Evolutionary conservation across 2,888 invertebrate species (phyloP).

Genomic region (Spialia ferax): DNA sequence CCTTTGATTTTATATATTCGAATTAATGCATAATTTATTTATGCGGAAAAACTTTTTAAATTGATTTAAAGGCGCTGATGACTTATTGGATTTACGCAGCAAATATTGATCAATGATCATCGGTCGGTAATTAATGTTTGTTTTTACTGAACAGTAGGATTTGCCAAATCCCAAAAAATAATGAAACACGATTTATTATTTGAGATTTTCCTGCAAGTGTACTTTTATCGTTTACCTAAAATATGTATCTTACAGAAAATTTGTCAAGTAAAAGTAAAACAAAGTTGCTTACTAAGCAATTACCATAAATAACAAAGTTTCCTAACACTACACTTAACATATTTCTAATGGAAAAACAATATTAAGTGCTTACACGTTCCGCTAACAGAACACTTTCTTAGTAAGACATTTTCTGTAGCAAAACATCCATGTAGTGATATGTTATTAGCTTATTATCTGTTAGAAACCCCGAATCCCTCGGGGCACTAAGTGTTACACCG

Average conservation of each 20-base stretch:
- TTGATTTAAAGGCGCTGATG: background rate
- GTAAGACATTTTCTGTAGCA: constrained; percentile 38
- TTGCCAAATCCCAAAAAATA: background rate
- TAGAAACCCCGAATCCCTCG: constrained; percentile 38
- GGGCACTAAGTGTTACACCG: constrained; percentile 31
- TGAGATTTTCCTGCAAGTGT: background rate
- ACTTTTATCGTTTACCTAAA: background rate
- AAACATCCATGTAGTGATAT: constrained; percentile 33
- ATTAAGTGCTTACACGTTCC: constrained; percentile 16
- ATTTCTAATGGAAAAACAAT: constrained; percentile 23
- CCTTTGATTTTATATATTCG: constrained; percentile 22
- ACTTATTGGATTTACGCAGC: constrained; percentile 34
- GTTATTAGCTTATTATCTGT: constrained; percentile 41
- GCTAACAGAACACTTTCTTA: constrained; percentile 33
- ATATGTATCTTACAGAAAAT: too few species aligned
- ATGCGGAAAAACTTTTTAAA: constrained; percentile 24
- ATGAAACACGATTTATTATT: background rate
- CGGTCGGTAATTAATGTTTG: constrained; percentile 37
- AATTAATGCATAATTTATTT: constrained; percentile 21
- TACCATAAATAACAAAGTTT: background rate
- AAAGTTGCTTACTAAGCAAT: background rate
- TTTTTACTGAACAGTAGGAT: constrained; percentile 13
- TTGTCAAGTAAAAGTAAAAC: background rate
- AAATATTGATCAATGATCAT: constrained; percentile 42
- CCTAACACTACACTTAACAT: background rate